Evolutionary conservation across 2,113 vertebrate genomes (phyloP).

Genomic region (Melanocharis versteri): DNA sequence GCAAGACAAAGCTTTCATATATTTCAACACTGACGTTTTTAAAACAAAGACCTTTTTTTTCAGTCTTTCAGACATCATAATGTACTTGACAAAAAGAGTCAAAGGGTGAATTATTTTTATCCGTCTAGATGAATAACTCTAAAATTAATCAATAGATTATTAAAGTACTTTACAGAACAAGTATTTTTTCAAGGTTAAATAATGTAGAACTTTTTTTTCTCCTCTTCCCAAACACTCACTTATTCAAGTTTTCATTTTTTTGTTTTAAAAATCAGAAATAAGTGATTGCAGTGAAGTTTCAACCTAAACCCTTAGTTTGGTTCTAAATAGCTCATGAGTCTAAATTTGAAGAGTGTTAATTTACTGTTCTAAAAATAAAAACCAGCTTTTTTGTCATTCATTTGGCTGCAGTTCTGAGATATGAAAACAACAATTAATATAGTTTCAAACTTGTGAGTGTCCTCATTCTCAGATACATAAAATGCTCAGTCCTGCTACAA

Average conservation of each 20-base stretch:
- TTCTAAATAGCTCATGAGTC: neutral
- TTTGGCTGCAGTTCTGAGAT: neutral
- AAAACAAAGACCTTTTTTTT: neutral
- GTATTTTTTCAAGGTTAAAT: neutral
- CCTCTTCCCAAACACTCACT: neutral
- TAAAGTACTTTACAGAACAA: neutral
- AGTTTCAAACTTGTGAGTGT: neutral
- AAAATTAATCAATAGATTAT: neutral
- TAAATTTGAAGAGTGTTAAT: neutral
- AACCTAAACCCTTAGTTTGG: neutral
- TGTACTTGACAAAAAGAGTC: neutral
- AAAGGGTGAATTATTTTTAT: conserved; percentile 1
- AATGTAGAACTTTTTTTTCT: neutral
- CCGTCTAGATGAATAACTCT: neutral
- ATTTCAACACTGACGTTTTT: conserved; percentile 3
- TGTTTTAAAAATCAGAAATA: neutral
- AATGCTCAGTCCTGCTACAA: neutral
- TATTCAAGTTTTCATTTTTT: neutral
- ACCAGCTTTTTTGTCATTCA: neutral
- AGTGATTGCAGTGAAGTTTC: neutral
- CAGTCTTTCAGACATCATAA: neutral
- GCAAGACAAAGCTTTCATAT: neutral
- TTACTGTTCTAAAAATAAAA: neutral
- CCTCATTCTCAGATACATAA: neutral
- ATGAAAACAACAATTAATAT: neutral